A percentile compares a stretch with the other conserved stretches of the same genome.
These are phyloP conservation scores for Synanthedon myopaeformis DNA, from an alignment of 2,888 invertebrate species.

Conservation along the genomic window DNA sequence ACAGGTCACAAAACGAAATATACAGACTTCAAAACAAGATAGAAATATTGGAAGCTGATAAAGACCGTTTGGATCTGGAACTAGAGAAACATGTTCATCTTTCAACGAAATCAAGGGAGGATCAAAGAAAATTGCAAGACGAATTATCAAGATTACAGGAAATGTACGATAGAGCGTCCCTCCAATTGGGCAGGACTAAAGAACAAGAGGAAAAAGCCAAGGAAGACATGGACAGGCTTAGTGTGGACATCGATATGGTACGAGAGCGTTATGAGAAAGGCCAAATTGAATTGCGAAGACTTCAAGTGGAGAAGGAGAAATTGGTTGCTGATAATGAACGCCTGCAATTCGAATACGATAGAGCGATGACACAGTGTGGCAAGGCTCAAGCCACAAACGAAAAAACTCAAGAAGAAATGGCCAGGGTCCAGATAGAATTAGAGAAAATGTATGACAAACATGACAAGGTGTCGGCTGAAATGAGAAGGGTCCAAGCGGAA, in stretches of 20 bases:
- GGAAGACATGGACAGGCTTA: slow-evolving; percentile 81
- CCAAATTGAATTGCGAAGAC: slow-evolving; percentile 84
- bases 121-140: slow-evolving; percentile 87
- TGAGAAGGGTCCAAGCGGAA: slow-evolving; percentile 84
- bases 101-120: slow-evolving; percentile 85
- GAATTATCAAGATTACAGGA: slow-evolving; percentile 88
- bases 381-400: slow-evolving; percentile 89
- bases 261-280: slow-evolving; percentile 90
- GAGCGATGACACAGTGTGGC: slow-evolving; percentile 86
- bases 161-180: slow-evolving; percentile 87
- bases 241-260: slow-evolving; percentile 87
- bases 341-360: slow-evolving; percentile 86
- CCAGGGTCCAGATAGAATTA: slow-evolving; percentile 85
- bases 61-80: slow-evolving; percentile 87
- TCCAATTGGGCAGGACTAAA: slow-evolving; percentile 87
- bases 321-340: slow-evolving; percentile 86
- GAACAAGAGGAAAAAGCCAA: slow-evolving; percentile 93
- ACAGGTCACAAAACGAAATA: slow-evolving; percentile 88
- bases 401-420: slow-evolving; percentile 90
- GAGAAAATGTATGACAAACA: slow-evolving; percentile 94
- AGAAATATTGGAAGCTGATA: slow-evolving; percentile 88
- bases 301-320: slow-evolving; percentile 89
- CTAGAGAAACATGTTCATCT: slow-evolving; percentile 86
- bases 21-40: slow-evolving; percentile 90
- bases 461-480: slow-evolving; percentile 84